Evolutionary conservation across 1,140 invertebrate species (phyloP).

Genomic region (Propsilocerus akamusi): DNA sequence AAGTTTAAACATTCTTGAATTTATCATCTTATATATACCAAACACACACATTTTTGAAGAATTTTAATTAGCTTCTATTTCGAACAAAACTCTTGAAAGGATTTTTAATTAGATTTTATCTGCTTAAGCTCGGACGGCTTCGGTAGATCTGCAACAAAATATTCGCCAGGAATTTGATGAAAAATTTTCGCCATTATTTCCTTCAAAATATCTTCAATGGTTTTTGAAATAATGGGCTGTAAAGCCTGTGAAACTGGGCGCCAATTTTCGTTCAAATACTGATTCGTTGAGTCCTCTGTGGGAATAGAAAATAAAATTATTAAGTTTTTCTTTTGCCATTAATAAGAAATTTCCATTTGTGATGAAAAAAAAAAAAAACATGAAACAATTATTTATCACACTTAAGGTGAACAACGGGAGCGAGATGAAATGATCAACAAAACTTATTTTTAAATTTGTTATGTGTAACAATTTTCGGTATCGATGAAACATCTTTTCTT

Average conservation of each 20-base stretch:
- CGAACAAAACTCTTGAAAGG: background rate
- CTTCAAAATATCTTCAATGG: conserved; percentile 43
- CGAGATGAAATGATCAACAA: conserved; percentile 11
- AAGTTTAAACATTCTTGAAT: no score
- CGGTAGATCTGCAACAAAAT: conserved; percentile 36
- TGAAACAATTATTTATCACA: conserved; percentile 21
- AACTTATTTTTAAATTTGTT: conserved; percentile 20
- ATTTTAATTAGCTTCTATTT: background rate
- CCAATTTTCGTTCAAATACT: conserved; percentile 49
- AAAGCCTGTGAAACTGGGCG: conserved; percentile 40
- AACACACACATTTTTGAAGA: background rate
- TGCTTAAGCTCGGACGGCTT: conserved; percentile 20
- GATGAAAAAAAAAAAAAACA: background rate
- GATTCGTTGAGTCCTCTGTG: conserved; percentile 46
- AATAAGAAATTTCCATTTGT: background rate
- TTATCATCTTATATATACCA: no score
- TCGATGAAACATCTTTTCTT: no score
- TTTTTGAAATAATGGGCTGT: conserved; percentile 39
- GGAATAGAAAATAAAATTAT: conserved; percentile 10
- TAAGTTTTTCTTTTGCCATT: background rate
- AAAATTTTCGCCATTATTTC: conserved; percentile 40
- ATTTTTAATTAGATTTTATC: background rate
- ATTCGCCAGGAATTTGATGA: conserved; percentile 41
- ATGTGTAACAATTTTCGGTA: conserved; percentile 8
- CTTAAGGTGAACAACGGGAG: background rate